Base-by-base conservation (phyloP, 2,113 vertebrate genomes). In the Mohoua ochrocephala region DNA sequence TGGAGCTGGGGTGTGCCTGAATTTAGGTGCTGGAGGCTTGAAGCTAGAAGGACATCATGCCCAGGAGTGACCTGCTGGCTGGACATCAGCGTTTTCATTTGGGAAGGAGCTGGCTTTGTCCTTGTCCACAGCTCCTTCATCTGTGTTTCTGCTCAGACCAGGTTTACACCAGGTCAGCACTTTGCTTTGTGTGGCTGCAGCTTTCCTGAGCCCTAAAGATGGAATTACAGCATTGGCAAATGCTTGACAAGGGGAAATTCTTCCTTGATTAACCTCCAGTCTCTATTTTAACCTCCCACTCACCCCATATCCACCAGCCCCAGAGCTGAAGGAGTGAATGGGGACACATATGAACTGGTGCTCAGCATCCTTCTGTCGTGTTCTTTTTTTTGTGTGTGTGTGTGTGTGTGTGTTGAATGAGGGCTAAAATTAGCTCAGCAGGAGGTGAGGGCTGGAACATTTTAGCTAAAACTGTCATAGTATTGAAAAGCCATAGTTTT, bases 371-470 rank as follows among this genome's bases (percentile, higher is more conserved):
- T 95, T 83, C 79, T 76, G 70, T 74, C 4, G 0, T 4, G 7
- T 44, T 84, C 7, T 35, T 30, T 33, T 37, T 37, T 10, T 49
- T n/a, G n/a, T n/a, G n/a, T n/a, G n/a, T 12, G 8, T 39, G 19
- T 21, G 20, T 15, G 10, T 39, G 17, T 21, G 20, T 18, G 2
- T 31, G 22, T 31, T 74, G 69, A 89, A 90, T 54, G 49, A 71
- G 39, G 30, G 21, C 65, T 93, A 87, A 94, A 92, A 90, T 92
- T 75, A 96, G 23, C 70, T 67, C 81, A 82, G 84, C 69, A 60
- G 89, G 87, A 95, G 81, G 60, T 75, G 65, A 89, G 45, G 68
- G 49, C 86, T 92, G 87, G 75, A 95, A 87, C 37, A 18, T 84
- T 94, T 89, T 54, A 77, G 47, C 84, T 81, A 33, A 87, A 89